Conservation (phyloP, 2,888 invertebrate genomes). For the Chironomus tentans region DNA sequence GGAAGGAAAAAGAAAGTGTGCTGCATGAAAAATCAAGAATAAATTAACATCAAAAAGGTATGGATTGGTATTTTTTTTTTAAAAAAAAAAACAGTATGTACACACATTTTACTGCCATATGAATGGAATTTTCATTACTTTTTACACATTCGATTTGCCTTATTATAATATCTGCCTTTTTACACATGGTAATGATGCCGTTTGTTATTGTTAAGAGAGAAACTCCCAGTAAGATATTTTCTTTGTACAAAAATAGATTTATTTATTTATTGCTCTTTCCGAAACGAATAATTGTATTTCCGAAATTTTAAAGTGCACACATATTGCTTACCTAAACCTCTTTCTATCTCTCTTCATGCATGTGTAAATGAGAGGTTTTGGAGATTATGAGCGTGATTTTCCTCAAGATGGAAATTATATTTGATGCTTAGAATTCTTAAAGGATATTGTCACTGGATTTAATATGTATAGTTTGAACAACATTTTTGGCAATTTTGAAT, state of each 20-base stretch:
- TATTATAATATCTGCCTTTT: not conserved
- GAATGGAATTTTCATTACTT: not conserved
- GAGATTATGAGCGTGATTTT: too few relatives aligned
- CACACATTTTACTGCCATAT: not conserved
- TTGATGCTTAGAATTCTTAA: too few relatives aligned
- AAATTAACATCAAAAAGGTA: conserved; percentile 10
- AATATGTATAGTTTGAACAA: too few relatives aligned
- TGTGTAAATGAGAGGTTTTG: too few relatives aligned
- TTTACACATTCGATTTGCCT: too few relatives aligned
- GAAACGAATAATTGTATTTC: conserved; percentile 10
- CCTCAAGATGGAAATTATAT: too few relatives aligned
- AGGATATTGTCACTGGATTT: too few relatives aligned
- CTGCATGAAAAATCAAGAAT: not conserved
- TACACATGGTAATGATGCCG: not conserved
- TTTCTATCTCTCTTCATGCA: not conserved
- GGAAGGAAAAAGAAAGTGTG: not conserved
- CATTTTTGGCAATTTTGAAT: too few relatives aligned
- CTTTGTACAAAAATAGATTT: conserved; percentile 4
- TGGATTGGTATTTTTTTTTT: too few relatives aligned
- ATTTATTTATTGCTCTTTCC: conserved; percentile 8
- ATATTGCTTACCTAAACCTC: not conserved
- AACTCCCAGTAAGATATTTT: not conserved
- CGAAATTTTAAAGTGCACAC: not conserved
- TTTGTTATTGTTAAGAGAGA: not conserved
- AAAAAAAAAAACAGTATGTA: not conserved